These are phyloP conservation scores for Piezodorus guildinii DNA, from an alignment of 1,140 invertebrate genomes.

Conservation along the genomic window DNA sequence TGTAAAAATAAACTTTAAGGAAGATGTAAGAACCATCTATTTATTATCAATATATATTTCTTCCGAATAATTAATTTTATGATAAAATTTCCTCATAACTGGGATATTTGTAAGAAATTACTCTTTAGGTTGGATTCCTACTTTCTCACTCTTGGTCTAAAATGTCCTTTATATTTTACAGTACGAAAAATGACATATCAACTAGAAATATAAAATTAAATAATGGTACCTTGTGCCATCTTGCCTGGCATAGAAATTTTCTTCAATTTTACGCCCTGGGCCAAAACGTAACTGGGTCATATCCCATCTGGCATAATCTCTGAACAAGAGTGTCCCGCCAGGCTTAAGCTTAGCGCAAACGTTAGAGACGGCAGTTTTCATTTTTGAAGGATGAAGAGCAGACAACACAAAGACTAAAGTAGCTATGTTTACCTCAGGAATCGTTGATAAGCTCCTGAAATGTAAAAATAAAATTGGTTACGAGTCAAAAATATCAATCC, in stretches of 20 bases:
- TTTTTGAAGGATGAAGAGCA: constrained; percentile 68
- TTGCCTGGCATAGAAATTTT: constrained; percentile 93
- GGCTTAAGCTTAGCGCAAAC: constrained; percentile 57
- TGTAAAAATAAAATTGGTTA: too few species aligned
- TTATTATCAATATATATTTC: too few species aligned
- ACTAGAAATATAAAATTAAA: neutral
- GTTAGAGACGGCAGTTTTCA: constrained; percentile 54
- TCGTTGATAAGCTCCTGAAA: neutral
- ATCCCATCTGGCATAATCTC: constrained; percentile 97
- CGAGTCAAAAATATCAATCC: too few species aligned
- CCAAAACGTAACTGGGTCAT: constrained; percentile 93
- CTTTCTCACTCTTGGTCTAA: too few species aligned
- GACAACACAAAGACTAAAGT: constrained; percentile 72
- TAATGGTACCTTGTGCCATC: constrained; percentile 82
- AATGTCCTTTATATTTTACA: too few species aligned
- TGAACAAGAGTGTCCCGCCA: constrained; percentile 75
- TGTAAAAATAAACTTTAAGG: too few species aligned
- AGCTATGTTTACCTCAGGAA: constrained; percentile 45
- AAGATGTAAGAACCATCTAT: too few species aligned
- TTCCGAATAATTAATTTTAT: too few species aligned
- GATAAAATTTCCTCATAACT: too few species aligned
- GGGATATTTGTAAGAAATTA: too few species aligned
- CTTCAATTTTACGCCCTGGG: constrained; percentile 79
- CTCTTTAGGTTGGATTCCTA: too few species aligned
- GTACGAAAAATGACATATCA: too few species aligned